Evolutionary conservation across 1,140 invertebrate genomes (phyloP).

Genomic region (Euwallacea fornicatus): DNA sequence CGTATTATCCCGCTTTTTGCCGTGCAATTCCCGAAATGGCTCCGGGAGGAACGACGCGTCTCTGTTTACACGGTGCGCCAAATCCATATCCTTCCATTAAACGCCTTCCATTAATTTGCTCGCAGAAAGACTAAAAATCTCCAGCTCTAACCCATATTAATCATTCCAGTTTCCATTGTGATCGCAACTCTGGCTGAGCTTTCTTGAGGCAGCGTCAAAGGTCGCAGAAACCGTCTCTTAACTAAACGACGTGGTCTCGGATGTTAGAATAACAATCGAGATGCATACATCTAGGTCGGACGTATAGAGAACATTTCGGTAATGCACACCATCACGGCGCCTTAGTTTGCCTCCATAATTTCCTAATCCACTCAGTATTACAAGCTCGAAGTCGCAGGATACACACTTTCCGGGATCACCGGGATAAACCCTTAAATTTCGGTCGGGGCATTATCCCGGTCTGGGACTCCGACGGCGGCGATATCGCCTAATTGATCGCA

Average conservation of each 20-base stretch:
- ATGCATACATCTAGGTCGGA: no score
- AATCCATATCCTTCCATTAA: background rate
- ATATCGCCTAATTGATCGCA: constrained; percentile 35
- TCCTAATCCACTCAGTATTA: background rate
- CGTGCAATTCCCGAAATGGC: constrained; percentile 35
- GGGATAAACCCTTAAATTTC: constrained; percentile 20
- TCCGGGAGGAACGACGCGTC: constrained; percentile 24
- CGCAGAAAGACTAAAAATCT: no score
- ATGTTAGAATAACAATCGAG: no score
- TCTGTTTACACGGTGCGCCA: constrained; percentile 20
- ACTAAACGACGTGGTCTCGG: no score
- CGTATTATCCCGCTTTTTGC: constrained; percentile 36
- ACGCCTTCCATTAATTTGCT: no score
- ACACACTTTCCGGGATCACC: constrained; percentile 13
- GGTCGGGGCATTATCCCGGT: constrained; percentile 18
- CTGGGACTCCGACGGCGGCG: constrained; percentile 10
- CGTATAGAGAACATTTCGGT: no score
- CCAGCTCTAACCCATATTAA: no score
- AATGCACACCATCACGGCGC: background rate
- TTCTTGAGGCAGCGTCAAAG: background rate
- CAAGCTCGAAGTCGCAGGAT: background rate
- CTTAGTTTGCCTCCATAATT: background rate
- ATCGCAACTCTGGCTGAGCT: background rate
- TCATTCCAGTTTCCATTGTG: no score
- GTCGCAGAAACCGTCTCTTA: no score